A percentile compares a stretch with the other conserved stretches of the same genome.
Evolutionary conservation across 2,797 vertebrate genomes (phyloP).

Genomic region (Anguilla obscura): DNA sequence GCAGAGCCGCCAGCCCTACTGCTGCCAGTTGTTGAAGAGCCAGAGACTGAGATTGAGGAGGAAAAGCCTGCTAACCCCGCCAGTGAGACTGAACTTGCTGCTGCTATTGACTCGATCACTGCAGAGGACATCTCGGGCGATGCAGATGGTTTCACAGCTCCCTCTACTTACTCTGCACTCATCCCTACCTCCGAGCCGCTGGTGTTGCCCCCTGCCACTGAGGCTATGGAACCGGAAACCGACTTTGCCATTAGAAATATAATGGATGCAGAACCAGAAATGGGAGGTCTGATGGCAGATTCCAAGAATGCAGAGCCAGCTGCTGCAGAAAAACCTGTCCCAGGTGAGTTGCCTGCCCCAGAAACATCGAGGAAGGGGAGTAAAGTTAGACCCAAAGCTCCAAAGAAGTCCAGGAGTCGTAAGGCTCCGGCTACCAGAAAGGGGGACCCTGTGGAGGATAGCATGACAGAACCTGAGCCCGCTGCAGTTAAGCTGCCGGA

Average conservation of each 20-base stretch:
- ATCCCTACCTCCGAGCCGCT: conserved; percentile 72
- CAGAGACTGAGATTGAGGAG: conserved; percentile 73
- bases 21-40: conserved; percentile 67
- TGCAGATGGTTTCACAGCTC: conserved; percentile 82
- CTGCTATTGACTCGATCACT: conserved; percentile 97
- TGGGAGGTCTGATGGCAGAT: conserved; percentile 54
- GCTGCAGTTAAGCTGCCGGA: conserved; percentile 71
- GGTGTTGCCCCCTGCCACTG: conserved; percentile 71
- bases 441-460: conserved; percentile 58
- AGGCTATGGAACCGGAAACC: conserved; percentile 81
- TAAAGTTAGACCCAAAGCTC: conserved; percentile 80
- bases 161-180: conserved; percentile 78
- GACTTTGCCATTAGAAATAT: conserved; percentile 79
- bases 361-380: conserved; percentile 78
- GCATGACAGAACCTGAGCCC: conserved; percentile 62
- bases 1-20: conserved; percentile 63
- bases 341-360: conserved; percentile 57
- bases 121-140: conserved; percentile 84
- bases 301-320: conserved; percentile 68
- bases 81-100: conserved; percentile 94
- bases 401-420: conserved; percentile 75
- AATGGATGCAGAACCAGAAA: conserved; percentile 67
- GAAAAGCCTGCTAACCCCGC: conserved; percentile 90
- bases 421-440: conserved; percentile 79
- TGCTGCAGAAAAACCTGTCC: conserved; percentile 56